phyloP scores from a whole-genome alignment of 2,797 vertebrate species.

The Sandelia bainsii region DNA sequence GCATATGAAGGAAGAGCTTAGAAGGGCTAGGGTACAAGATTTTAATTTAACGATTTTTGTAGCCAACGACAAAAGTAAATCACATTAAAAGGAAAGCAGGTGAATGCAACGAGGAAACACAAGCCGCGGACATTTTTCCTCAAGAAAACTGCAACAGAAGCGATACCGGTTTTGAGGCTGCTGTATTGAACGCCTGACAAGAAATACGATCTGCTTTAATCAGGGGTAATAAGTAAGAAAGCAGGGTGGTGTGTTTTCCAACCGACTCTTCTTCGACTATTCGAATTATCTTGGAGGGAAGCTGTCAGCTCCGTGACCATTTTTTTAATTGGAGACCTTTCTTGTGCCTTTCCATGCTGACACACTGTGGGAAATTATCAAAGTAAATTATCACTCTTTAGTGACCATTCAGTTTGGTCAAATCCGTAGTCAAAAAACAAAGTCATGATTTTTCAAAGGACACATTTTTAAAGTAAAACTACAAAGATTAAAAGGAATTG shows the following conservation, averaged over 20 bases:
- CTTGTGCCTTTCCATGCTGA: not conserved
- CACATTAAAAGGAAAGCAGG: not conserved
- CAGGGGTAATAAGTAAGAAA: not conserved
- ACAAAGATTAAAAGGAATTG: not conserved
- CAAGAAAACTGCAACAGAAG: conserved; percentile 20
- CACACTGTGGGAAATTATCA: not conserved
- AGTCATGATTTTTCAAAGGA: not conserved
- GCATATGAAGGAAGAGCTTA: too few relatives aligned
- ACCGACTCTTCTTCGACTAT: not conserved
- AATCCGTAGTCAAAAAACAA: too few relatives aligned
- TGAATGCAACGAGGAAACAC: conserved; percentile 1
- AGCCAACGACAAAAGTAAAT: not conserved
- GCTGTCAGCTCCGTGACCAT: not conserved
- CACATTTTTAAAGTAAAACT: not conserved
- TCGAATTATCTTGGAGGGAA: not conserved
- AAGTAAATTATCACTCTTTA: too few relatives aligned
- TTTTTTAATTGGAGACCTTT: not conserved
- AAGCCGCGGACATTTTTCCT: conserved; percentile 36
- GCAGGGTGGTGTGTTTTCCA: not conserved
- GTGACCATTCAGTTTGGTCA: not conserved
- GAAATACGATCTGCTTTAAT: conserved; percentile 50
- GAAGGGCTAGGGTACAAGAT: too few relatives aligned
- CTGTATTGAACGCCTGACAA: conserved; percentile 71
- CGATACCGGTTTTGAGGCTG: conserved; percentile 63
- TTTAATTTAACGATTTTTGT: too few relatives aligned